Evolutionary conservation across 2,888 invertebrate species (phyloP).

Genomic region (Byasa hedistus): DNA sequence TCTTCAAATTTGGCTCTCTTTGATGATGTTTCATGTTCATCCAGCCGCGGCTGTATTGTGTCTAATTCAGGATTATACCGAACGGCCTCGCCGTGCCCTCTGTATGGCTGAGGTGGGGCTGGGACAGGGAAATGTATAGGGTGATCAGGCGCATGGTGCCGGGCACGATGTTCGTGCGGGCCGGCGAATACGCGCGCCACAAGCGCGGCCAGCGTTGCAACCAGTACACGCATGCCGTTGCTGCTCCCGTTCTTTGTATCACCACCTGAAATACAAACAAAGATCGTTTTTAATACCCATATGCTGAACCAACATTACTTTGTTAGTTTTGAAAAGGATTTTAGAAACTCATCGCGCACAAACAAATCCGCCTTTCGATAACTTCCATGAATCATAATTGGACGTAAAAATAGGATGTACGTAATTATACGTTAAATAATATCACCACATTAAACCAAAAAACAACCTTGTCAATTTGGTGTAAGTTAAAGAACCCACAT

Average conservation of each 20-base stretch:
- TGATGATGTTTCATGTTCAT: constrained; percentile 70
- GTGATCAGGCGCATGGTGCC: constrained; percentile 74
- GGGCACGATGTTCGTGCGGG: constrained; percentile 75
- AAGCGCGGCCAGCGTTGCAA: constrained; percentile 73
- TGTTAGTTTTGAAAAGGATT: not conserved
- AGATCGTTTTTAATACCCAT: not conserved
- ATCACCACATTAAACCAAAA: no score
- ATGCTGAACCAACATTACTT: not conserved
- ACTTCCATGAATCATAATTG: no score
- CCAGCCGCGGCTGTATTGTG: constrained; percentile 70
- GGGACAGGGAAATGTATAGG: constrained; percentile 62
- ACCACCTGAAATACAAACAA: constrained; percentile 58
- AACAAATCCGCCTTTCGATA: no score
- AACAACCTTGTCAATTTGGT: no score
- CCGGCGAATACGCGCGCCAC: constrained; percentile 71
- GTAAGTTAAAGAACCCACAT: no score
- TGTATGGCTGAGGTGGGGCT: constrained; percentile 70
- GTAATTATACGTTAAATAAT: no score
- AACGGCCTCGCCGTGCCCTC: constrained; percentile 78
- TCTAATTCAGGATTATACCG: constrained; percentile 78
- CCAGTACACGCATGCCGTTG: constrained; percentile 76
- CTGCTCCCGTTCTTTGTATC: constrained; percentile 64
- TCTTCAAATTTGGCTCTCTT: constrained; percentile 61
- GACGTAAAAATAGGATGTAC: no score
- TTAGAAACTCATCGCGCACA: not conserved